These are phyloP conservation scores for Astreopora myriophthalma DNA, from an alignment of 64 coral and sea anemone genomes.

Conservation along the genomic window DNA sequence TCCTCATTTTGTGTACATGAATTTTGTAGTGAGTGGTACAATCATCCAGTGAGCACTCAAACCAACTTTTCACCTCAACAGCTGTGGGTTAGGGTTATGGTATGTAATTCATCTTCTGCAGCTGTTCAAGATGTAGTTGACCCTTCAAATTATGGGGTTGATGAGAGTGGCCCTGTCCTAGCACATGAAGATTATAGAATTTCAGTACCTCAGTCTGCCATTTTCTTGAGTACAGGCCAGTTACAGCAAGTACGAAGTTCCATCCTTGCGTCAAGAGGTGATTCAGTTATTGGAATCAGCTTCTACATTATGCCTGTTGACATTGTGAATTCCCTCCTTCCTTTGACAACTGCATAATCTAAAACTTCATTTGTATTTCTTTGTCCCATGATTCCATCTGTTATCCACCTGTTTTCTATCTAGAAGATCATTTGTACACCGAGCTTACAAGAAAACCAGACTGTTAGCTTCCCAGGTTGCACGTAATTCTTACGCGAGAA, in stretches of 20 bases:
- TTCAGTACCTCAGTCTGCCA: not conserved
- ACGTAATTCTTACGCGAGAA: no score
- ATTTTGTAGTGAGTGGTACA: not conserved
- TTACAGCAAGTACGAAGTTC: not conserved
- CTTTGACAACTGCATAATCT: no score
- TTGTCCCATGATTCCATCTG: no score
- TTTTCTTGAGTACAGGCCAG: not conserved
- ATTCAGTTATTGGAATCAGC: not conserved
- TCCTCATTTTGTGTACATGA: not conserved
- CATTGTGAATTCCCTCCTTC: not conserved
- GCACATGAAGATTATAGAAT: not conserved
- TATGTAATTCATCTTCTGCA: not conserved
- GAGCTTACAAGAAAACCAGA: no score
- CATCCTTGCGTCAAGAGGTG: not conserved
- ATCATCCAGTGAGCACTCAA: not conserved
- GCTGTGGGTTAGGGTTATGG: not conserved
- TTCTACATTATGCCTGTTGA: not conserved
- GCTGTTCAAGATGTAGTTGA: not conserved
- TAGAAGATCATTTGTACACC: no score
- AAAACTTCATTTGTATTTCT: no score
- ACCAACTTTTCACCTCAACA: not conserved
- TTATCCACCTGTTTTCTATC: no score
- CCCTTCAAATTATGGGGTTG: not conserved
- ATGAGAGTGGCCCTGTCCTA: not conserved
- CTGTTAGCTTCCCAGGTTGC: no score